These are phyloP conservation scores for Penaeus monodon DNA, from an alignment of 2,888 invertebrate species.

Conservation along the genomic window DNA sequence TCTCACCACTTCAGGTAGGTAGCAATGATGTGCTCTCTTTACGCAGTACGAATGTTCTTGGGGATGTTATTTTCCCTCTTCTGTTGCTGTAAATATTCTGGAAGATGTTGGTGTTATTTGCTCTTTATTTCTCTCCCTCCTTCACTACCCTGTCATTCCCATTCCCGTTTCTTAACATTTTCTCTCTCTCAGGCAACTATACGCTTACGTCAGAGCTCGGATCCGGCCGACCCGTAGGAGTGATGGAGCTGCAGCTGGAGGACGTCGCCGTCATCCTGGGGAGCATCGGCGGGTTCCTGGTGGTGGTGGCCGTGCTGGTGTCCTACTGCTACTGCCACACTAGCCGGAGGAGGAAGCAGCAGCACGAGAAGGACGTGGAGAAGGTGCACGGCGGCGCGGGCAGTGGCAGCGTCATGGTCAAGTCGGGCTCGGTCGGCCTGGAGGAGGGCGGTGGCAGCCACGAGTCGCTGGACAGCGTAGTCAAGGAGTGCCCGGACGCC, in stretches of 20 bases:
- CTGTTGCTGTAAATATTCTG: no score
- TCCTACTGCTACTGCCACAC: slow-evolving; percentile 61
- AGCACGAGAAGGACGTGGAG: slow-evolving; percentile 52
- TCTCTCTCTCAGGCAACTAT: slow-evolving; percentile 50
- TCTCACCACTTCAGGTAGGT: slow-evolving; percentile 59
- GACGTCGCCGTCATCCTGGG: slow-evolving; percentile 61
- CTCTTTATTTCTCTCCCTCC: neutral
- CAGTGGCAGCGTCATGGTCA: slow-evolving; percentile 53
- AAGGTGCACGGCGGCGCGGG: slow-evolving; percentile 33
- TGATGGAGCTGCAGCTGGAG: slow-evolving; percentile 54
- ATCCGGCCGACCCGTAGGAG: slow-evolving; percentile 54
- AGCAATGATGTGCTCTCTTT: neutral
- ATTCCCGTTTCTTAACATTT: neutral
- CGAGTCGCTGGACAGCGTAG: slow-evolving; percentile 60
- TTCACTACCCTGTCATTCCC: neutral
- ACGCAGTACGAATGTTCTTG: no score
- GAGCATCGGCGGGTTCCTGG: slow-evolving; percentile 54
- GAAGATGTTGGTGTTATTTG: no score
- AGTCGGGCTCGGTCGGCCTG: slow-evolving; percentile 44
- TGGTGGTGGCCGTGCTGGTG: slow-evolving; percentile 50
- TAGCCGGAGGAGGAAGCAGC: slow-evolving; percentile 40
- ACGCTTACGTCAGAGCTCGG: slow-evolving; percentile 62
- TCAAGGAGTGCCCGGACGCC: slow-evolving; percentile 53
- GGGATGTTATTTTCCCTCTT: no score
- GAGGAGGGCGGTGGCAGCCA: slow-evolving; percentile 53